Evolutionary conservation across 2,797 vertebrate species (phyloP), one percentile per base, ranked within the genome.

Genomic region (Acanthornis magna): DNA sequence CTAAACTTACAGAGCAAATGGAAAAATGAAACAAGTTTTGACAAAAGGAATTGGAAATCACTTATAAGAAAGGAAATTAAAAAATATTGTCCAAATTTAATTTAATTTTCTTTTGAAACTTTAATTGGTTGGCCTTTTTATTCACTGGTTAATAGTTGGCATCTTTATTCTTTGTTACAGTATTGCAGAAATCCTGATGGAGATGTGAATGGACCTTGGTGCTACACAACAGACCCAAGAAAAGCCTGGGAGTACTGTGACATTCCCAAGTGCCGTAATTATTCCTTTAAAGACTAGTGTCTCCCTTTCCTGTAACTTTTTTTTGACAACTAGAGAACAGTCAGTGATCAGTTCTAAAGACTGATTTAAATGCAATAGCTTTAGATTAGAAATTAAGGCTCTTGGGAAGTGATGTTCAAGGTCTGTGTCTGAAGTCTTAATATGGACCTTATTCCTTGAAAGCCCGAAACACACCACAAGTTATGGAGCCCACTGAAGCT

Each of bases 161-260:
- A 13, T 61, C 20, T 75, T 80, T 45, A 38, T 51, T 36, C 47
- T 83, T 85, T 65, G 16, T 92, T 85, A 51, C 93, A 99, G 99
- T 98, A 98, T 91, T 99, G 99, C 97, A 98, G 99, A 68, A 99
- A 99, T 95, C 99, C 99, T 25, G 99, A 99, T 23, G 95, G 88
- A 3, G 99, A 99, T 16, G 92, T 96, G 43, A 99, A 98, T 11
- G 99, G 99, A 22, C 99, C 99, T 8, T 99, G 99, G 99, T 99
- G 99, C 97, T 99, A 99, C 93, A 99, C 99, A 2, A 99, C 82
- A 34, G 98, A 98, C 88, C 96, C 87, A 1, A 92, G 43, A 43
- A 98, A 98, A 97, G 98, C 98, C 48, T 99, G 98, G 98, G 99
- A 99, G 67, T 99, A 99, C 97, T 99, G 99, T 95, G 98, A 98